Percentiles rank a stretch among this genome's conserved stretches.
Evolutionary conservation across 2,888 invertebrate genomes (phyloP).

Genomic region (Helleia helle): DNA sequence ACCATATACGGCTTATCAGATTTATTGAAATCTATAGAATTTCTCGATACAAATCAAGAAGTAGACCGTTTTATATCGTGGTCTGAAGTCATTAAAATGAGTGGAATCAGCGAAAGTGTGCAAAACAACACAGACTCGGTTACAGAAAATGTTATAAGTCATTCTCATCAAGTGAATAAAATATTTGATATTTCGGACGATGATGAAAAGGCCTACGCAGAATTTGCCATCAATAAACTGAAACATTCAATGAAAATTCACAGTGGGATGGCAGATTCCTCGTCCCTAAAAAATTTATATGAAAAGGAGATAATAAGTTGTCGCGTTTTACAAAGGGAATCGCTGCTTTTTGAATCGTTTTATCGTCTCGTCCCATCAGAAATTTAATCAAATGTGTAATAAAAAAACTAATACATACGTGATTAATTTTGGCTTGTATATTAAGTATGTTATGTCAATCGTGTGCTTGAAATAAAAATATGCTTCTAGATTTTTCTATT

Average conservation of each 20-base stretch:
- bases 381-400: constrained; percentile 8
- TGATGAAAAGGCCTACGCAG: constrained; percentile 39
- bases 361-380: constrained; percentile 43
- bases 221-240: constrained; percentile 54
- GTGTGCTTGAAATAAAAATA: constrained; percentile 3
- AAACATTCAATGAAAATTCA: constrained; percentile 42
- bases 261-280: constrained; percentile 44
- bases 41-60: constrained; percentile 9
- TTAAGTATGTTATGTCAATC: background rate
- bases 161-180: constrained; percentile 31
- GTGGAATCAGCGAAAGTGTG: constrained; percentile 34
- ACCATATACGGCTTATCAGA: constrained; percentile 54
- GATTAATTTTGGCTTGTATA: background rate
- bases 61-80: constrained; percentile 35
- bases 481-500: constrained; percentile 5
- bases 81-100: constrained; percentile 47
- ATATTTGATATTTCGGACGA: constrained; percentile 33
- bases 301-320: background rate
- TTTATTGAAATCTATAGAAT: constrained; percentile 23
- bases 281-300: constrained; percentile 45
- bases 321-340: constrained; percentile 22
- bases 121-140: constrained; percentile 28
- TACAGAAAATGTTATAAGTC: constrained; percentile 40
- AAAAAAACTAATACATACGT: no score
- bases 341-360: constrained; percentile 32